phyloP scores from a whole-genome alignment of 1,140 invertebrate species.

The Gonioctena quinquepunctata region DNA sequence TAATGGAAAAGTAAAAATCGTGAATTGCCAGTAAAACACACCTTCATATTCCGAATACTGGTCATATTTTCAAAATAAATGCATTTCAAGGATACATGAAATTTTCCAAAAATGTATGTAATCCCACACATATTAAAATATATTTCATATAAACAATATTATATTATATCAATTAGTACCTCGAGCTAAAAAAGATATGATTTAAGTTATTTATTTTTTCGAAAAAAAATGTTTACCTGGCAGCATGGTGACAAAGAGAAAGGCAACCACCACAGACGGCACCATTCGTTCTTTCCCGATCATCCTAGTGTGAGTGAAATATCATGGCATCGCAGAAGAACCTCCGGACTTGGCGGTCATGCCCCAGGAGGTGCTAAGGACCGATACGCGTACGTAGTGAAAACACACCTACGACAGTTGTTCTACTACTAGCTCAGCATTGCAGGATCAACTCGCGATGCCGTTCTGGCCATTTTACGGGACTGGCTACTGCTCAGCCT shows the following conservation, averaged over 20 bases:
- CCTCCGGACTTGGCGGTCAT: constrained; percentile 18
- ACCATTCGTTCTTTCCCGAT: constrained; percentile 14
- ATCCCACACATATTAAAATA: no score
- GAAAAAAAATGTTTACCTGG: constrained; percentile 17
- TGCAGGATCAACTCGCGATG: background rate
- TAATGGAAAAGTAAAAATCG: no score
- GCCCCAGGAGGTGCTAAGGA: constrained; percentile 18
- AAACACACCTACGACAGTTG: background rate
- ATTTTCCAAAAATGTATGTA: no score
- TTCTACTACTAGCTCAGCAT: constrained; percentile 12
- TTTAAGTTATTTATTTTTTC: no score
- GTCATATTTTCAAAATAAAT: no score
- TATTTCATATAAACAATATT: no score
- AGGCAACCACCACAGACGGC: constrained; percentile 11
- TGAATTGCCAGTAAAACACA: no score
- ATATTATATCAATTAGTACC: no score
- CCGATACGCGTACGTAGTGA: background rate
- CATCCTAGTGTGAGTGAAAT: constrained; percentile 7
- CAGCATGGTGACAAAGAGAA: constrained; percentile 13
- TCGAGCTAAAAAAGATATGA: no score
- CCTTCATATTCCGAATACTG: no score
- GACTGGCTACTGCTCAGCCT: background rate
- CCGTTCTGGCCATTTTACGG: background rate
- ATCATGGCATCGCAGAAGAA: constrained; percentile 1
- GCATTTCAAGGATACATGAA: no score